Base-by-base conservation (phyloP, 2,797 vertebrate species). In the Tiaroga cobitis region DNA sequence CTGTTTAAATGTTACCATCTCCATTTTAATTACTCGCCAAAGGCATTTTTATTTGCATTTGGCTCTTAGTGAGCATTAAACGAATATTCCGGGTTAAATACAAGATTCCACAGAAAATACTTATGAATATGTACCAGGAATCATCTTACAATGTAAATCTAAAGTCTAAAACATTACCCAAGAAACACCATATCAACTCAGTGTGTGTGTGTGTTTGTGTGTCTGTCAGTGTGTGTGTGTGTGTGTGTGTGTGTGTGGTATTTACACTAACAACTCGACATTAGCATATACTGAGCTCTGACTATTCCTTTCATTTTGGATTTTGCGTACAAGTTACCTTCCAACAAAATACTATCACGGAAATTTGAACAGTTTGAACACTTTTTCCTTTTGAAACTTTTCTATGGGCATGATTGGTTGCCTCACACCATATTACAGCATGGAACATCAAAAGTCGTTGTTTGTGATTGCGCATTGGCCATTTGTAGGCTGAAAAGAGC, bases 11-110 rank as follows among this genome's bases (percentile, higher is more conserved):
- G 63, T 65, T 65, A 59, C 34, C 54, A 61, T 41, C 8, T 77
- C 8, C 75, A 77, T 61, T 77, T 77, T 61, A 77, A 77, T 77
- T 41, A 26, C 75, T 61, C 34, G 4, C 24, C 75, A 41, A 77
- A 61, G 75, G 56, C 21, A 3, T 15, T 59, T 39, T 77, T 39
- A 59, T 54, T 77, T 77, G 24, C 13, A 61, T 39, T 41, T 37
- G 1, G 3, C 34, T 39, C 54, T 77, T 8, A 59, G 34, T 77
- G 34, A 77, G 34, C 24, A 77, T 59, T 77, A 26, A 37, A 61
- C 11, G 0, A 39, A 61, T 41, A 26, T 61, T 41, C 8, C 0
- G 2, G 54, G 24, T 39, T 77, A 61, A 41, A 59, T 41, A 6
- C 34, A 26, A 41, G 34, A 26, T 77, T 61, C 24, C 7, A 26